These are phyloP conservation scores for Bellardia bayeri DNA, from an alignment of 2,888 invertebrate genomes.

Conservation along the genomic window DNA sequence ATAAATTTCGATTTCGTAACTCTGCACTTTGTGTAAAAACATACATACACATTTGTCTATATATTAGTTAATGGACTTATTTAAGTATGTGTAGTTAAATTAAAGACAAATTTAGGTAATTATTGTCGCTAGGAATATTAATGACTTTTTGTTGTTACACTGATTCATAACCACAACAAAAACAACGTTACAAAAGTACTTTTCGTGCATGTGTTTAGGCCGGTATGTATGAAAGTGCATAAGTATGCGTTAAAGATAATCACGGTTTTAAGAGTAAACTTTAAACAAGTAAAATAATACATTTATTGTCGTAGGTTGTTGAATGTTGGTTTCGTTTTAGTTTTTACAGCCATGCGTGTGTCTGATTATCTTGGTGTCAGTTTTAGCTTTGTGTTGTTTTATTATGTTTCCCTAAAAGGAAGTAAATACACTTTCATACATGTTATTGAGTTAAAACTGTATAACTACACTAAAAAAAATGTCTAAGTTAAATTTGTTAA, in stretches of 20 bases:
- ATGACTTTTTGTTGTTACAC: slow-evolving; percentile 48
- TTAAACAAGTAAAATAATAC: slow-evolving; percentile 27
- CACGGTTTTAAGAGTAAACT: neutral
- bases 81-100: slow-evolving; percentile 12
- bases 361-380: slow-evolving; percentile 25
- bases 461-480: neutral
- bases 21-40: neutral
- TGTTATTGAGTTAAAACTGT: neutral
- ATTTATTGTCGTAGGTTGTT: slow-evolving; percentile 60
- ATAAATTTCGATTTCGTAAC: slow-evolving; percentile 60
- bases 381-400: neutral
- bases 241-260: neutral
- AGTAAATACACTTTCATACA: slow-evolving; percentile 31
- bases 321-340: neutral
- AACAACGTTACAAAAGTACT: neutral
- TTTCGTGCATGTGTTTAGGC: neutral
- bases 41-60: neutral
- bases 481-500: no score
- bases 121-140: slow-evolving; percentile 67
- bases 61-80: neutral
- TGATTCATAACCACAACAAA: neutral
- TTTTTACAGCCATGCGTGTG: slow-evolving; percentile 2
- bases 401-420: slow-evolving; percentile 40
- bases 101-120: slow-evolving; percentile 54
- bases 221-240: neutral